Base-by-base conservation (phyloP, 1,140 invertebrate species). In the Hylyphantes graminicola region DNA sequence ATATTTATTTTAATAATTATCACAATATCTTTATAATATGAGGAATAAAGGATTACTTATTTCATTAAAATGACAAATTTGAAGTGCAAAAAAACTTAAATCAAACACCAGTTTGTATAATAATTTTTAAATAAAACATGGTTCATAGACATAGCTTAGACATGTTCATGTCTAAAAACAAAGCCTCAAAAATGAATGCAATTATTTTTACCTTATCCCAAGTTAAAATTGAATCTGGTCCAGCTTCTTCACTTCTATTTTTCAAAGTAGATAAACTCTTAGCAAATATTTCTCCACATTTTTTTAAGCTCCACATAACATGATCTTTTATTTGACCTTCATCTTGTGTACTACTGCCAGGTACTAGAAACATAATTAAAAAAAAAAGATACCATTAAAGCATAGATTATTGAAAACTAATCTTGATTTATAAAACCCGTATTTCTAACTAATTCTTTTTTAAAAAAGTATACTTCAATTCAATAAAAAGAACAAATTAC, bases 171-270 rank as follows among this genome's bases (percentile, higher is more conserved):
- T 35, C 35, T 35, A 35, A 35, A 35, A 35, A 35, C 35, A 1
- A 35, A 35, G 35, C 35, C 35, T 35, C 5, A 35, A 35, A 35
- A 35, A 35, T 35, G 7, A 67, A 12, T 61, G 17, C 19, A 11
- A 21, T 70, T 48, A 17, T 17, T 63, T 3, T 19, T 48, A 91
- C 90, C 90, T 99, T 99, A 89, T 99, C 98, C 97, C 97, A 99
- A 48, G 96, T 93, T 0, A 99, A 91, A 88, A 94, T 93, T 87
- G 95, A 94, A 53, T 91, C 92, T 10, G 86, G 82, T 35, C 88
- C 84, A 50, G 90, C 84, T 17, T 81, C 57, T 17, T 82, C 74
- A 0, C 89, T 59, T 55, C 81, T 91, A 51, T 92, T 89, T 88
- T 94, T 94, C 6, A 99, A 89, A 12, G 90, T 91, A 50, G 92